Conservation (phyloP, 2,113 vertebrate genomes). For the Uropsilus gracilis region DNA sequence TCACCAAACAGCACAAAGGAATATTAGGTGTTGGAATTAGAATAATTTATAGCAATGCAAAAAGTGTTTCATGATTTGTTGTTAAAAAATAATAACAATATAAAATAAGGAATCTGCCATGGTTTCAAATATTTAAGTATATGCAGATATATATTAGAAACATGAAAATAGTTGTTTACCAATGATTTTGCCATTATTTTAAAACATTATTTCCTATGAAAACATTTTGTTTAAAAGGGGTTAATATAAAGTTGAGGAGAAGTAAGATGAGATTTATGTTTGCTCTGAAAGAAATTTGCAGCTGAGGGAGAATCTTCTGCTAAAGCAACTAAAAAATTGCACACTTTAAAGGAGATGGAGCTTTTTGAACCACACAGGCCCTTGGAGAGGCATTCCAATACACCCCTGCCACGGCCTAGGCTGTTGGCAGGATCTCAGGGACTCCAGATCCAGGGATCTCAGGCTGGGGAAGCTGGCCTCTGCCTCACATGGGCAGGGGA, state of each 20-base stretch:
- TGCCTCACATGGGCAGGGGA: too few relatives aligned
- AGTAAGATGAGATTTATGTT: not conserved
- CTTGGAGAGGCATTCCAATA: too few relatives aligned
- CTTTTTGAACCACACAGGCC: too few relatives aligned
- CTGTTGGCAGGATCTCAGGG: too few relatives aligned
- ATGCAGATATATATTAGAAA: not conserved
- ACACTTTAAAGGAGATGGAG: not conserved
- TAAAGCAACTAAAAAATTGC: not conserved
- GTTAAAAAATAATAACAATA: not conserved
- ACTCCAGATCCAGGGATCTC: too few relatives aligned
- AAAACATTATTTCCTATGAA: not conserved
- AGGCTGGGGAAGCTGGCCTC: too few relatives aligned
- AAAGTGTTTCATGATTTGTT: not conserved
- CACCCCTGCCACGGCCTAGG: too few relatives aligned
- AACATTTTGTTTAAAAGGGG: not conserved
- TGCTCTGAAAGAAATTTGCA: not conserved
- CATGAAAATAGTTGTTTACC: not conserved
- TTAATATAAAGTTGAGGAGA: not conserved
- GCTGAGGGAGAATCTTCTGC: not conserved
- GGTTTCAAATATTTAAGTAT: not conserved
- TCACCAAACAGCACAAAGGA: not conserved
- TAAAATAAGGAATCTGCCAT: not conserved
- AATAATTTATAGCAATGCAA: not conserved
- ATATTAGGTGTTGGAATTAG: not conserved
- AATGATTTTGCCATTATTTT: not conserved